A percentile compares a stretch with the other conserved stretches of the same genome.
These are phyloP conservation scores for Dorcus hopei DNA, from an alignment of 2,888 invertebrate genomes.

Conservation along the genomic window DNA sequence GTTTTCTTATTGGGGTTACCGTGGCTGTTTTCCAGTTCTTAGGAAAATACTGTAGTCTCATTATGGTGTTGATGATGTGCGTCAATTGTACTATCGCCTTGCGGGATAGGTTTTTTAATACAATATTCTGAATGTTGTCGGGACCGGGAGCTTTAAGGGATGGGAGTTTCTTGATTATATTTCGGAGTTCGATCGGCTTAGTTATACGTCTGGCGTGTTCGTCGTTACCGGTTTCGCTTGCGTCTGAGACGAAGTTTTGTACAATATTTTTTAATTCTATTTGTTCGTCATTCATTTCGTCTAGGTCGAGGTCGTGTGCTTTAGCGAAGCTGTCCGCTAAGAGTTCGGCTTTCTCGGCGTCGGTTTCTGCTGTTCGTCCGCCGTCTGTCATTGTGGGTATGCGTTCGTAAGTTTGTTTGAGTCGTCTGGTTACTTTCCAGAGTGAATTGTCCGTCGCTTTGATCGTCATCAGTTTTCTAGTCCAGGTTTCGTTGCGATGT, in stretches of 20 bases:
- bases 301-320: not conserved
- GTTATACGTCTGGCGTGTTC: not conserved
- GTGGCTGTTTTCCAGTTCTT: not conserved
- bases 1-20: not conserved
- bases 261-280: not conserved
- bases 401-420: not conserved
- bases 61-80: not conserved
- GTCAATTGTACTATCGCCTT: not conserved
- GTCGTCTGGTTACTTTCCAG: constrained; percentile 1
- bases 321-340: not conserved
- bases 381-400: not conserved
- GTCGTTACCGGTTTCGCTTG: not conserved
- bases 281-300: not conserved
- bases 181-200: not conserved
- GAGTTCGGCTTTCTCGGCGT: not conserved
- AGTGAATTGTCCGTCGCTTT: not conserved
- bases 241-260: not conserved
- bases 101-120: not conserved
- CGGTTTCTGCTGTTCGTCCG: not conserved
- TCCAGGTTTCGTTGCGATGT: not conserved
- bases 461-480: not conserved
- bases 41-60: not conserved
- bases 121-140: not conserved
- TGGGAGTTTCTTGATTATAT: not conserved
- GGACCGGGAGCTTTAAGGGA: not conserved